Evolutionary conservation across 2,113 vertebrate genomes (phyloP), one percentile per base, ranked within the genome.

Genomic region (Brachypodius melanocephalos): DNA sequence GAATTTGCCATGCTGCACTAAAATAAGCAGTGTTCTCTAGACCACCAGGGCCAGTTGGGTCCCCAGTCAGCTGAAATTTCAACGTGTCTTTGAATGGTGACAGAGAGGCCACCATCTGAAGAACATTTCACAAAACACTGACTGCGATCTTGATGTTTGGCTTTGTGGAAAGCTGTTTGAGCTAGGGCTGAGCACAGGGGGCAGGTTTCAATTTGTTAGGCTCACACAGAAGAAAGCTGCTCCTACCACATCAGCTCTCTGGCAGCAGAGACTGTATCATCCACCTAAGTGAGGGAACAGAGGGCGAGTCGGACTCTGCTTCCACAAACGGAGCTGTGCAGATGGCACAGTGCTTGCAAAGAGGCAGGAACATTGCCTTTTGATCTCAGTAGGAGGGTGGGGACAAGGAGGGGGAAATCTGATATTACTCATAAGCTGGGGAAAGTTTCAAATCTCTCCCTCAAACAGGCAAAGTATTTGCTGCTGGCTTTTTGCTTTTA

Each of bases 341-440:
- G 95, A 97, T 96, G 95, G 95, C 96, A 96, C 55, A 73, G 69
- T 40, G 93, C 91, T 96, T 89, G 84, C 93, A 89, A 79, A 95
- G 93, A 97, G 86, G 89, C 92, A 95, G 66, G 85, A 93, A 89
- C 94, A 96, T 71, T 85, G 89, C 74, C 96, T 97, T 97, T 97
- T 97, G 95, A 97, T 97, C 96, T 97, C 92, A 89, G 93, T 81
- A 94, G 96, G 95, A 93, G 94, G 77, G 85, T 94, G 89, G 85
- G 90, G 95, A 96, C 91, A 95, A 84, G 63, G 59, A 95, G 84
- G 62, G 66, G 65, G 94, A 94, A 95, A 97, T 91, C 91, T 93
- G 91, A 80, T 96, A 94, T 94, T 88, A 76, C 75, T 74, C 88
- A 84, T 88, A 91, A 93, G 67, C 63, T 85, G 87, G 51, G 75